Evolutionary conservation across 1,140 invertebrate genomes (phyloP).

Genomic region (Bombus haemorrhoidalis): DNA sequence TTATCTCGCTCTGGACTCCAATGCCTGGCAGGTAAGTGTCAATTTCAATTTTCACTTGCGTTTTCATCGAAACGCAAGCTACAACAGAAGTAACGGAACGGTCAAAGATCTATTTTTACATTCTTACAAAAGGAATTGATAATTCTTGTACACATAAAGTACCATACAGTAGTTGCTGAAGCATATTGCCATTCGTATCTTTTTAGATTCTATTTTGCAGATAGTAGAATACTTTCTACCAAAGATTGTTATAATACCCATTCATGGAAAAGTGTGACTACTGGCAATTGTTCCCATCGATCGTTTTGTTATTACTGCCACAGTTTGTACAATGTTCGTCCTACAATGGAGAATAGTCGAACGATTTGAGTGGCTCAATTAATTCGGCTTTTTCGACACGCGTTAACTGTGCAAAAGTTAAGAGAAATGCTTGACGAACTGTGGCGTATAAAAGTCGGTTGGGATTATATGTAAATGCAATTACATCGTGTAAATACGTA

Average conservation of each 20-base stretch:
- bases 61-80: not conserved
- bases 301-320: not conserved
- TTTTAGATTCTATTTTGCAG: not conserved
- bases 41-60: not conserved
- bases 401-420: not conserved
- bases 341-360: not conserved
- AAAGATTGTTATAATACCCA: not conserved
- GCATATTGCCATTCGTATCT: no score
- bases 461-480: conserved; percentile 22
- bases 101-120: not conserved
- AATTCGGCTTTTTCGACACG: not conserved
- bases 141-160: not conserved
- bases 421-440: not conserved
- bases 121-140: not conserved
- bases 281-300: not conserved
- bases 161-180: no score
- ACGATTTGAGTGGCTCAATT: not conserved
- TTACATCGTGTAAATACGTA: conserved; percentile 17
- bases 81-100: not conserved
- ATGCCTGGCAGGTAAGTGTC: conserved; percentile 81
- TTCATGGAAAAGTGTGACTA: not conserved
- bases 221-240: not conserved
- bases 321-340: not conserved
- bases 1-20: conserved; percentile 81
- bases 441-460: not conserved